Evolutionary conservation across 2,888 invertebrate genomes (phyloP), one percentile per base, ranked within the genome.

Genomic region (Caenorhabditis imperialis): DNA sequence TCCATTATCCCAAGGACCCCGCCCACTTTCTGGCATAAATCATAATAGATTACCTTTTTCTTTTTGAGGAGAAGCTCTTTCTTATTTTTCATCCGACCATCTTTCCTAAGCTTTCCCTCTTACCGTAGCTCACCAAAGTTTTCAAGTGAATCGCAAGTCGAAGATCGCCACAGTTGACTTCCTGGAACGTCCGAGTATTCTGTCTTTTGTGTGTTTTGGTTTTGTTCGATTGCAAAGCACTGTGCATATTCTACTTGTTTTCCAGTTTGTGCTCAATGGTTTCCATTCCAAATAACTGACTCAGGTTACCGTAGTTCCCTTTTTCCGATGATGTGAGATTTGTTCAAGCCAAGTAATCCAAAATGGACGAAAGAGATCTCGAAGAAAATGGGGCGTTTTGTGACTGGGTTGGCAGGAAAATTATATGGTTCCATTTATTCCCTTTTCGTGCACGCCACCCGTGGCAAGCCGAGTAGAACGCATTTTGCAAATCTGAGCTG

Each of bases 161-260:
- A n/a, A n/a, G n/a, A 18, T 5, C 16, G 20, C 33, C 40, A 60
- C 60, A 48, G 60, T 60, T 50, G 0, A n/a, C 50, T 22, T 8
- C 22, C 14, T 18, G 23, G 37, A 37, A 37, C 47, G 1, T 45
- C 58, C 47, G 48, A 58, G 48, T 54, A 27, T 38, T 38, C 23
- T 35, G 33, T 38, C 47, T 35, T 20, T 47, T 58, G 58, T 58
- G 37, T 48, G 48, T 48, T 38, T 25, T 54, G 40, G 40, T 44
- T 45, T 45, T 47, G 44, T 3, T 50, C 30, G 48, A 18, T 40
- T 50, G 50, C 48, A 22, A 22, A 60, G 16, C 42, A 44, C 23
- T 20, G 22, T 58, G 58, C 47, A 58, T 58, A 58, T 58, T 58
- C 47, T 58, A 58, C 45, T 45, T 58, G 58, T 58, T 58, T 58